Conservation (phyloP, 2,888 invertebrate species). For the Lycocerus yunnanus region DNA sequence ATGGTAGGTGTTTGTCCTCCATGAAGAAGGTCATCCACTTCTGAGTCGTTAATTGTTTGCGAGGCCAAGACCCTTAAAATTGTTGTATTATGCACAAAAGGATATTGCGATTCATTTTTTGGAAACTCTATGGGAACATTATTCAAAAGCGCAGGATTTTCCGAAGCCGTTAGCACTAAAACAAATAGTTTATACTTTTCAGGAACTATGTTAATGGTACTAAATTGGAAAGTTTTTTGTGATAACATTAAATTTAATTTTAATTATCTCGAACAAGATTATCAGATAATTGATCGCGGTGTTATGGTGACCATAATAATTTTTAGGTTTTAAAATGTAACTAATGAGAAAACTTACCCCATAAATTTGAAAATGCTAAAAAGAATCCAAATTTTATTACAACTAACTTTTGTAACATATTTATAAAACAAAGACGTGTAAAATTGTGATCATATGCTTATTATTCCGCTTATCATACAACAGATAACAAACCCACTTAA, state of each 20-base stretch:
- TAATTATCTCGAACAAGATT: not conserved
- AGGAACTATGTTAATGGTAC: not conserved
- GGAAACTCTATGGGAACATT: slow-evolving; percentile 23
- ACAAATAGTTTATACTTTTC: not conserved
- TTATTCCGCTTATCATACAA: not conserved
- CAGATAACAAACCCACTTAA: not conserved
- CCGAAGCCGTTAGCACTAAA: not conserved
- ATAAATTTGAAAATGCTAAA: not conserved
- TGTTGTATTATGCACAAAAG: slow-evolving; percentile 17
- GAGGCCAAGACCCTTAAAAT: slow-evolving; percentile 17
- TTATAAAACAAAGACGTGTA: not conserved
- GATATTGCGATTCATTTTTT: slow-evolving; percentile 22
- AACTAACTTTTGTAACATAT: not conserved
- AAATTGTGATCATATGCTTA: not conserved
- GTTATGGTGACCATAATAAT: not conserved
- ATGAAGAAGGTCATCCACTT: slow-evolving; percentile 60
- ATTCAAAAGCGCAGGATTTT: not conserved
- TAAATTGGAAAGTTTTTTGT: not conserved
- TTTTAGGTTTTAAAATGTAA: not conserved
- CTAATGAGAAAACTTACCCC: not conserved
- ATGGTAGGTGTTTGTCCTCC: slow-evolving; percentile 34
- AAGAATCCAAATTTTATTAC: not conserved
- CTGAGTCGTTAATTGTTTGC: slow-evolving; percentile 42
- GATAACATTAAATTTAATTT: not conserved
- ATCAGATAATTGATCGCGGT: not conserved